A percentile compares a stretch with the other conserved stretches of the same genome.
phyloP scores from a whole-genome alignment of 2,113 vertebrate genomes.

The Macrotis lagotis region DNA sequence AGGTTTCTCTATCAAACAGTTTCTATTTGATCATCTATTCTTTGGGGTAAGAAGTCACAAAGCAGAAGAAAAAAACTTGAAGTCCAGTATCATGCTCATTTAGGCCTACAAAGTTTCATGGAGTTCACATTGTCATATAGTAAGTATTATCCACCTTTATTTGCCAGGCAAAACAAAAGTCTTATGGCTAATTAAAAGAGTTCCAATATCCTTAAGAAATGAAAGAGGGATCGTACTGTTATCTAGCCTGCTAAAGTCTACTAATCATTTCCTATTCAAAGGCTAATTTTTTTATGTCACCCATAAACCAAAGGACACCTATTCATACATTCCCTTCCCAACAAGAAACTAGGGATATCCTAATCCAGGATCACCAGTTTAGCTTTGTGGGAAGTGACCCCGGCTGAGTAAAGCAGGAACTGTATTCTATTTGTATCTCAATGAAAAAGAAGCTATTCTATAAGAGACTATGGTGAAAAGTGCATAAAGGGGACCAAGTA shows the following conservation, averaged over 20 bases:
- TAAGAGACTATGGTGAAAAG: not conserved
- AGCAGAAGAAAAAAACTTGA: not conserved
- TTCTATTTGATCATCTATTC: not conserved
- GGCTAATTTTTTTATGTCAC: not conserved
- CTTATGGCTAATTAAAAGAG: not conserved
- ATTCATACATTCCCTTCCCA: not conserved
- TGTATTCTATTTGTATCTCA: not conserved
- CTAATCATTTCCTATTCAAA: not conserved
- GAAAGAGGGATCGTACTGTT: not conserved
- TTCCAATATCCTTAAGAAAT: not conserved
- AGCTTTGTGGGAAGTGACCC: not conserved
- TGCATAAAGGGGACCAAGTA: not conserved
- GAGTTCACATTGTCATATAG: not conserved
- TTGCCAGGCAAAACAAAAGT: not conserved
- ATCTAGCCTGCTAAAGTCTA: not conserved
- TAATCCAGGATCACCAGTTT: not conserved
- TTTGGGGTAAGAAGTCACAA: not conserved
- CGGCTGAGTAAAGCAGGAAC: not conserved
- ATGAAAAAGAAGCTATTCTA: not conserved
- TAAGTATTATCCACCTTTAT: not conserved
- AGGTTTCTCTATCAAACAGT: not conserved
- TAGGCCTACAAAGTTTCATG: not conserved
- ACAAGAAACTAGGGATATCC: not conserved
- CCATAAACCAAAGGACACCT: not conserved
- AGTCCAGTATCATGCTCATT: not conserved